Evolutionary conservation across 2,888 invertebrate genomes (phyloP).

Genomic region (Chymomyza fuscimana): DNA sequence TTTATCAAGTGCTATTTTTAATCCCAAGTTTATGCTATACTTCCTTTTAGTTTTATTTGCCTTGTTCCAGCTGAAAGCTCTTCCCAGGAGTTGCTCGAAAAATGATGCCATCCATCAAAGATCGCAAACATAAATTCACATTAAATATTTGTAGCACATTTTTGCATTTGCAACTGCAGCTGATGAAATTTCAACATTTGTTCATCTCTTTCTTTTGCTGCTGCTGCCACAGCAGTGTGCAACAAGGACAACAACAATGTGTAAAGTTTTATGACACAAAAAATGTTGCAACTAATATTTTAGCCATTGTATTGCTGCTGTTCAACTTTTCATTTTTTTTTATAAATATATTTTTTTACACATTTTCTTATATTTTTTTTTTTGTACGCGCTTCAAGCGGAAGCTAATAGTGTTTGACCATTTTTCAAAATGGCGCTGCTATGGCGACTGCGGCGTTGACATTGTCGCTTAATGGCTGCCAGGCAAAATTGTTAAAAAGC

Average conservation of each 20-base stretch:
- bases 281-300: constrained; percentile 73
- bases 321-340: constrained; percentile 10
- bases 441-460: background rate
- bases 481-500: constrained; percentile 36
- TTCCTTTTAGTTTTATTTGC: background rate
- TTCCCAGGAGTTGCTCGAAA: background rate
- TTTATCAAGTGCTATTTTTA: no score
- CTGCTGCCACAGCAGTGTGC: constrained; percentile 32
- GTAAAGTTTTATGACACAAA: constrained; percentile 62
- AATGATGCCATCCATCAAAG: constrained; percentile 22
- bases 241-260: constrained; percentile 32
- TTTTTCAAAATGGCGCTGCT: constrained; percentile 62
- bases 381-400: constrained; percentile 13
- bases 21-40: background rate
- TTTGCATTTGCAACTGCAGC: constrained; percentile 30
- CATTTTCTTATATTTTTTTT: constrained; percentile 15
- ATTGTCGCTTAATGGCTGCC: constrained; percentile 18
- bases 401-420: constrained; percentile 72
- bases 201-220: constrained; percentile 25
- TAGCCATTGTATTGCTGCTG: constrained; percentile 41
- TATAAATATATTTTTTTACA: constrained; percentile 12
- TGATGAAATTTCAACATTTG: constrained; percentile 28
- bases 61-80: background rate
- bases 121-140: constrained; percentile 30
- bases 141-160: constrained; percentile 41